These are phyloP conservation scores for Synodontis membranacea DNA, from an alignment of 2,113 vertebrate genomes.

Conservation along the genomic window DNA sequence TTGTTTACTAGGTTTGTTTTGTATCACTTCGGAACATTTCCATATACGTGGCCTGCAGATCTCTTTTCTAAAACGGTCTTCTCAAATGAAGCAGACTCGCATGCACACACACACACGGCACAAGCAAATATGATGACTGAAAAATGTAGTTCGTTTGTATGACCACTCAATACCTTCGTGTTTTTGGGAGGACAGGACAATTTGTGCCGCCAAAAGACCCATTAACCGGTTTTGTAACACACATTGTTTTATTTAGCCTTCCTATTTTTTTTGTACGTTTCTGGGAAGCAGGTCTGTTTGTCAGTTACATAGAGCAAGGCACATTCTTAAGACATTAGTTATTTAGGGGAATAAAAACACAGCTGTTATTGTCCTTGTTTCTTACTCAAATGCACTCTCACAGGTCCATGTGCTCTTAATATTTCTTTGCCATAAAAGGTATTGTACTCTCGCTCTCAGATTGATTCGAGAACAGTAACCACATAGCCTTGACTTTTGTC, in stretches of 20 bases:
- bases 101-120: neutral
- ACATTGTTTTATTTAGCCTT: constrained; percentile 35
- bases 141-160: constrained; percentile 23
- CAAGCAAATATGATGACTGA: neutral
- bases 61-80: neutral
- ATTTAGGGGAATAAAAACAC: constrained; percentile 52
- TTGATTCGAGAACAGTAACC: constrained; percentile 29
- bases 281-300: constrained; percentile 37
- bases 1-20: neutral
- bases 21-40: neutral
- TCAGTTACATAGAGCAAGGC: constrained; percentile 38
- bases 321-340: constrained; percentile 50
- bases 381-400: constrained; percentile 1
- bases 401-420: constrained; percentile 28
- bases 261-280: neutral
- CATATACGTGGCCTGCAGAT: neutral
- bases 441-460: constrained; percentile 30
- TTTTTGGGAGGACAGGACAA: constrained; percentile 12
- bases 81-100: neutral
- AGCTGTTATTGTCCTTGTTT: constrained; percentile 14
- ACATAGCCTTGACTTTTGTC: neutral
- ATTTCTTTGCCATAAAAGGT: constrained; percentile 61
- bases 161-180: neutral
- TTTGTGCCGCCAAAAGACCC: constrained; percentile 11
- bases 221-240: neutral